phyloP scores from a whole-genome alignment of 1,140 invertebrate genomes.

The Ceratina calcarata region DNA sequence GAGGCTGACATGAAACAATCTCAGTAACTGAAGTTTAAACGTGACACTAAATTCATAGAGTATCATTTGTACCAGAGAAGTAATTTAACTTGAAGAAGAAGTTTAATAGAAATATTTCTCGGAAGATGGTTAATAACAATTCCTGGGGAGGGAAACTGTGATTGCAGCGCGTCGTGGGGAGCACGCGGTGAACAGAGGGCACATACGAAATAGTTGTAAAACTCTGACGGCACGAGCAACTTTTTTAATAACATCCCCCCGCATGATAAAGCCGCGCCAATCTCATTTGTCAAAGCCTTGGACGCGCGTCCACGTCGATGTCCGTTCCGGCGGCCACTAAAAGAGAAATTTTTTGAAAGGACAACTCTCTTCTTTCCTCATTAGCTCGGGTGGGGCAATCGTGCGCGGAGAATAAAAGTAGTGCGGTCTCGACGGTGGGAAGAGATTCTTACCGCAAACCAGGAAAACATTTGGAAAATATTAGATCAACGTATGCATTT shows the following conservation, averaged over 20 bases:
- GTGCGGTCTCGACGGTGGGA: slow-evolving; percentile 30
- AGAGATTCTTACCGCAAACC: background rate
- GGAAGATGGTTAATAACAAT: background rate
- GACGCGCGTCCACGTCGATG: background rate
- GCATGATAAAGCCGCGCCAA: background rate
- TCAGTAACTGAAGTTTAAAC: too few species aligned
- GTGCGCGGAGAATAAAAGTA: slow-evolving; percentile 42
- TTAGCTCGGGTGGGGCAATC: slow-evolving; percentile 36
- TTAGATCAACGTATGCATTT: too few species aligned
- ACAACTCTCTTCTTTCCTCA: slow-evolving; percentile 38
- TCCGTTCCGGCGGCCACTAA: background rate
- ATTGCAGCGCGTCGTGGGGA: background rate
- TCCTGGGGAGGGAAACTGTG: background rate
- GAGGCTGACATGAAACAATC: too few species aligned
- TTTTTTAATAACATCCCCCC: slow-evolving; percentile 40
- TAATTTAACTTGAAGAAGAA: background rate
- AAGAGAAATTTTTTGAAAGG: slow-evolving; percentile 64
- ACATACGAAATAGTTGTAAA: background rate
- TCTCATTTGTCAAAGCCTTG: slow-evolving; percentile 3
- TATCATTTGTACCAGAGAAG: background rate
- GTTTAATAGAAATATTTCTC: background rate
- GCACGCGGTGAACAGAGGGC: background rate
- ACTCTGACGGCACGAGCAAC: background rate
- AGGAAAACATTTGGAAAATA: too few species aligned
- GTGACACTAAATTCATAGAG: too few species aligned